phyloP scores from a whole-genome alignment of 2,888 invertebrate genomes.

The Dicyrtoma fusca region DNA sequence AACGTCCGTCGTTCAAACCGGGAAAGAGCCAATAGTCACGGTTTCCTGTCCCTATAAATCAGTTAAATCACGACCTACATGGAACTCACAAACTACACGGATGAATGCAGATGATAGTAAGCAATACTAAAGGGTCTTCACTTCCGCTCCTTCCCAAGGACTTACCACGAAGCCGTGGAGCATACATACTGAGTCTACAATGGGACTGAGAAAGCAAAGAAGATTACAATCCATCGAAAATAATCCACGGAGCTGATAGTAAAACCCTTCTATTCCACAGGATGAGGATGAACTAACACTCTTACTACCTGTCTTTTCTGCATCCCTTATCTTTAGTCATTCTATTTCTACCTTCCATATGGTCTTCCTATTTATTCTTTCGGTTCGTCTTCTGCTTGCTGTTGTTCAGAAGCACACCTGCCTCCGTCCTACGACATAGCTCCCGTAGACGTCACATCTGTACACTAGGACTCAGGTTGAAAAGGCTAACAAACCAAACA shows the following conservation, averaged over 20 bases:
- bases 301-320: constrained; percentile 26
- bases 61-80: constrained; percentile 38
- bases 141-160: constrained; percentile 45
- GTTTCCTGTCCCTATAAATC: constrained; percentile 41
- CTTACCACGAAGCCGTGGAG: constrained; percentile 14
- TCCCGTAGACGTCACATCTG: constrained; percentile 11
- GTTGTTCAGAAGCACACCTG: constrained; percentile 26
- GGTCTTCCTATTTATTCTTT: constrained; percentile 28
- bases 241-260: not conserved
- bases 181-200: constrained; percentile 9
- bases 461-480: constrained; percentile 20
- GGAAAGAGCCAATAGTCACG: constrained; percentile 18
- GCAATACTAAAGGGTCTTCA: constrained; percentile 28
- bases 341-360: constrained; percentile 28
- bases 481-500: constrained; percentile 25
- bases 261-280: constrained; percentile 24
- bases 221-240: constrained; percentile 15
- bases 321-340: constrained; percentile 12
- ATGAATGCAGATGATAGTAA: constrained; percentile 13
- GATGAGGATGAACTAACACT: constrained; percentile 22
- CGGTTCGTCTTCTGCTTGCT: constrained; percentile 16
- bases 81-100: not conserved
- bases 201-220: constrained; percentile 8
- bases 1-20: constrained; percentile 22
- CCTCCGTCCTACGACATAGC: constrained; percentile 15